Evolutionary conservation across 1,140 invertebrate genomes (phyloP).

Genomic region (Heliconius himera): DNA sequence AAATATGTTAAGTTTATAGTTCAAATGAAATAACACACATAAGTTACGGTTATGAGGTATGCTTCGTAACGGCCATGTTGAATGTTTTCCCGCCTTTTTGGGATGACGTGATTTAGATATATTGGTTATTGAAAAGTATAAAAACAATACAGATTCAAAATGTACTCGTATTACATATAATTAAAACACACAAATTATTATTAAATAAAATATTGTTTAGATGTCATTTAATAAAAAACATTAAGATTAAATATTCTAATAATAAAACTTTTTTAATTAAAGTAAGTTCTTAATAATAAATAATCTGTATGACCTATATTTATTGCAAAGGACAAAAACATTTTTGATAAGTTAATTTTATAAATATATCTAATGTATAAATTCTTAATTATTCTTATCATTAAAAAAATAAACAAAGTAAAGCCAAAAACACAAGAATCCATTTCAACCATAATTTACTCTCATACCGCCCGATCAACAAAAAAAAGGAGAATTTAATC

Average conservation of each 20-base stretch:
- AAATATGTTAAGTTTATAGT: constrained; percentile 12
- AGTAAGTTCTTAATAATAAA: not conserved
- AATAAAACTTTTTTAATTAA: too few relatives aligned
- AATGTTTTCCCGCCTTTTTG: constrained; percentile 8
- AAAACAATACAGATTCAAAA: not conserved
- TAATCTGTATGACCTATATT: not conserved
- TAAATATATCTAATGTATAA: not conserved
- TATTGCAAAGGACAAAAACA: too few relatives aligned
- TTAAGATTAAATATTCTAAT: too few relatives aligned
- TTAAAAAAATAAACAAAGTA: not conserved
- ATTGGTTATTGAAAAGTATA: not conserved
- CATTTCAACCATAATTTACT: not conserved
- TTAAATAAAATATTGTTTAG: too few relatives aligned
- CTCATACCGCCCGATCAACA: constrained; percentile 20
- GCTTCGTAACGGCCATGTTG: not conserved
- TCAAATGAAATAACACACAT: constrained; percentile 8
- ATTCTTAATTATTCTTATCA: not conserved
- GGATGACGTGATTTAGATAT: not conserved
- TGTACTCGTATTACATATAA: not conserved
- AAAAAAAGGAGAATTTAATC: not conserved
- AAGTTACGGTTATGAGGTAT: constrained; percentile 1
- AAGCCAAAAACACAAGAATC: constrained; percentile 3
- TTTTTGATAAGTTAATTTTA: not conserved
- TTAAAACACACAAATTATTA: not conserved
- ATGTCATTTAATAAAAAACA: too few relatives aligned